Evolutionary conservation across 2,888 invertebrate species (phyloP).

Genomic region (Agrochola lota): DNA sequence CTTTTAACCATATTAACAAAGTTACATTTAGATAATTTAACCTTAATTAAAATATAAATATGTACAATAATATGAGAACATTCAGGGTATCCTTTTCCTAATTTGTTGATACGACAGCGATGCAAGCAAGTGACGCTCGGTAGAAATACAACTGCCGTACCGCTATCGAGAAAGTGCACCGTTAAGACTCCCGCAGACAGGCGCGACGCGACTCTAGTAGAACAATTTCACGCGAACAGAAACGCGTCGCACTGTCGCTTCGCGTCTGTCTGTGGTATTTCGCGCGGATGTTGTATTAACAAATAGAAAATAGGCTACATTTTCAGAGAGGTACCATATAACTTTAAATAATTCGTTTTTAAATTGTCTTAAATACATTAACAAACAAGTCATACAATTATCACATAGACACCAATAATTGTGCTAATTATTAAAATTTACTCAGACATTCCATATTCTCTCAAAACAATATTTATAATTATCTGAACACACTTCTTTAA

Average conservation of each 20-base stretch:
- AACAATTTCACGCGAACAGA: too few species aligned
- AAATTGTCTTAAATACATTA: background rate
- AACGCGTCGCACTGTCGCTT: too few species aligned
- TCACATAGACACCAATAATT: constrained; percentile 14
- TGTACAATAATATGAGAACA: background rate
- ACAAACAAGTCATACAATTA: constrained; percentile 7
- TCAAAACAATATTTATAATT: constrained; percentile 7
- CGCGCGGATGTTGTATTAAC: background rate
- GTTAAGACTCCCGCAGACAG: too few species aligned
- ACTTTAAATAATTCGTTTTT: background rate
- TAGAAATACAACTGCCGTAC: background rate
- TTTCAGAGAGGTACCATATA: background rate
- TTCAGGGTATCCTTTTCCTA: background rate
- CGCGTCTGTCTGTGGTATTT: background rate
- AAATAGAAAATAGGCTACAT: background rate
- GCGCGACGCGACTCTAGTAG: too few species aligned
- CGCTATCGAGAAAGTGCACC: background rate
- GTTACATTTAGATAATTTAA: background rate
- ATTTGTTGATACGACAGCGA: background rate
- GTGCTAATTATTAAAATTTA: constrained; percentile 7
- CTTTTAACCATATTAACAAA: background rate
- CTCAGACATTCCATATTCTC: background rate
- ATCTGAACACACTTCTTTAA: constrained; percentile 8
- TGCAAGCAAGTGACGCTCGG: background rate
- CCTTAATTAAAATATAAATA: background rate